A percentile compares a stretch with the other conserved stretches of the same genome.
These are phyloP conservation scores for Micromussa lordhowensis DNA, from an alignment of 92 coral and sea anemone species.

Conservation along the genomic window DNA sequence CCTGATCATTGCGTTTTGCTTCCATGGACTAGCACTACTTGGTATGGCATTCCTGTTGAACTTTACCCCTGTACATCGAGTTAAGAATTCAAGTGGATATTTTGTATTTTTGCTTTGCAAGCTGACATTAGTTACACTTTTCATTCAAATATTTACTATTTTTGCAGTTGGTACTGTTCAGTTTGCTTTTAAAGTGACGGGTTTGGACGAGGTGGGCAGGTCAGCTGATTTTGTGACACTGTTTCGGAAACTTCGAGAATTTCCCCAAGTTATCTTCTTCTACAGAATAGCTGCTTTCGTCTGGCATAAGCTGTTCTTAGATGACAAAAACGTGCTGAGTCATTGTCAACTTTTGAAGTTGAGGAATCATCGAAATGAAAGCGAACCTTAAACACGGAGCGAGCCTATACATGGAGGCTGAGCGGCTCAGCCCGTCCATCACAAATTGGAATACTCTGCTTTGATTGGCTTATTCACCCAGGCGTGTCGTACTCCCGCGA, in stretches of 20 bases:
- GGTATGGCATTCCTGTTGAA: constrained; percentile 43
- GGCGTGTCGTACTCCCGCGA: too few species aligned
- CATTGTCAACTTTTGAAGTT: constrained; percentile 20
- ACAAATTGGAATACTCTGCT: too few species aligned
- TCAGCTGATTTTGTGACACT: constrained; percentile 54
- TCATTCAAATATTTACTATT: constrained; percentile 32
- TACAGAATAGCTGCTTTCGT: constrained; percentile 48
- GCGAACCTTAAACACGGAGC: neutral
- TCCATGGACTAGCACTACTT: constrained; percentile 38
- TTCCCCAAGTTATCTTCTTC: constrained; percentile 60
- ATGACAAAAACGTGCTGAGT: constrained; percentile 45
- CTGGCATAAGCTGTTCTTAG: constrained; percentile 63
- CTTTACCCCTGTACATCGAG: constrained; percentile 42
- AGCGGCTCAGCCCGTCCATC: too few species aligned
- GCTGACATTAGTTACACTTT: constrained; percentile 33
- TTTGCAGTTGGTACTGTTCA: constrained; percentile 59
- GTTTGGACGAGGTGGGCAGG: constrained; percentile 35
- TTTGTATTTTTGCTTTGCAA: constrained; percentile 22
- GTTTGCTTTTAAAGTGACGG: constrained; percentile 67
- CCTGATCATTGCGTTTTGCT: constrained; percentile 39
- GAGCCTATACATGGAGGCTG: too few species aligned
- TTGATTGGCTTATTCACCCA: too few species aligned
- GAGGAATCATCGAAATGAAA: neutral
- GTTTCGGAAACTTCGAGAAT: constrained; percentile 53
- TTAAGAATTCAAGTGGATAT: neutral